Base-by-base conservation (phyloP, 37 sponge, comb jelly and placozoan species). In the Oscarella lobularis region DNA sequence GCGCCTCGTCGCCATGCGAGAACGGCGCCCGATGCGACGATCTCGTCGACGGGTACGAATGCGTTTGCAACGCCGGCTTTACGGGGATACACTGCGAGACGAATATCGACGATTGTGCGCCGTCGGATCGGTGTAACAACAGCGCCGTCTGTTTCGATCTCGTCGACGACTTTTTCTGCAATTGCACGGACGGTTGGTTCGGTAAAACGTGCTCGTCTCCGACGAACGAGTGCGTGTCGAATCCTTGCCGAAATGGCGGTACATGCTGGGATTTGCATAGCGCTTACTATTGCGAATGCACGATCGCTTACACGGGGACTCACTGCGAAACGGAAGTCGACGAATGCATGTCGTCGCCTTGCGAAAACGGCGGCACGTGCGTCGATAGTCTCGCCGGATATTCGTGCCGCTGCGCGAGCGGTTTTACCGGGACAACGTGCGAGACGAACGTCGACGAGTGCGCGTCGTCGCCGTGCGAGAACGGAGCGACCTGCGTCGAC, bases 201-300 rank as follows among this genome's bases (percentile, higher is more conserved):
- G 87, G 84, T 1, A 38, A 14, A n/a, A 67, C 38, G 14, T 90
- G 90, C 41, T 67, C 73, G 1, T 4, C 33, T 1, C 74, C 75
- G 35, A 85, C 87, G 37, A 48, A 91, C 74, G 90, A 83, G 14
- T 91, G 92, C 40, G 20, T 48, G 60, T 3, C 40, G 2, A 67
- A 73, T 5, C 80, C 78, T 31, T 90, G 92, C 39, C 40, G 72
- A 37, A 84, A 87, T 78, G 79, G 78, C 54, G 90, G 72, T 9
- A 80, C 68, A 30, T 90, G 90, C 55, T 66, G 6, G 14, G 80
- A 79, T 78, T 35, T 33, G 14, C 35, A 76, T 31, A 80, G 2
- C 3, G 31, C 2, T 2, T 80, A 41, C 35, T 39, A 37, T 2
- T 80, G 81, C 36, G 3, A 33, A 2, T 80, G 81, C 30, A 2